A percentile compares a stretch with the other conserved stretches of the same genome.
These are phyloP conservation scores for Brenthis ino DNA, from an alignment of 2,888 invertebrate species.

Conservation along the genomic window DNA sequence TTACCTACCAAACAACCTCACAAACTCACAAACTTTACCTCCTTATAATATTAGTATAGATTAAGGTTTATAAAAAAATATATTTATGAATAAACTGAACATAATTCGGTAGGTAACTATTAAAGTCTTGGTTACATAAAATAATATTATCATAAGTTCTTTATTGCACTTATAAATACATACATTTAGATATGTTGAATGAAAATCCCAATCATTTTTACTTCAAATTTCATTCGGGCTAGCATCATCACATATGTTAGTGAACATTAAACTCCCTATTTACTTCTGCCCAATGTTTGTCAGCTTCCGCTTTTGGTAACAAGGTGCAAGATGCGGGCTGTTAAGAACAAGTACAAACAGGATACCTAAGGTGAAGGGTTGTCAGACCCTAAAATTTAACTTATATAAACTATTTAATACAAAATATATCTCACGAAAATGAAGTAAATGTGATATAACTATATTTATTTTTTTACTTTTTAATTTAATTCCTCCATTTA, in stretches of 20 bases:
- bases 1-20: too few relatives aligned
- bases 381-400: conserved; percentile 5
- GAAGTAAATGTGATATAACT: too few relatives aligned
- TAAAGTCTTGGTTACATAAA: too few relatives aligned
- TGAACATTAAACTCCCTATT: conserved; percentile 25
- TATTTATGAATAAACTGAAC: too few relatives aligned
- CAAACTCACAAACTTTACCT: too few relatives aligned
- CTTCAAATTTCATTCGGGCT: neutral
- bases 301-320: conserved; percentile 37
- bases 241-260: conserved; percentile 20
- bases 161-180: neutral
- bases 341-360: conserved; percentile 34
- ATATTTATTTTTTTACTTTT: neutral
- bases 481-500: neutral
- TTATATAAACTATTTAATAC: neutral
- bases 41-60: too few relatives aligned
- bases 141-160: too few relatives aligned
- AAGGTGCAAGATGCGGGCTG: conserved; percentile 38
- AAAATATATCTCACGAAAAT: neutral
- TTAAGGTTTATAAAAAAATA: too few relatives aligned
- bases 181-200: neutral
- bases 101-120: too few relatives aligned
- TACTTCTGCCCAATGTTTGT: conserved; percentile 34
- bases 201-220: neutral
- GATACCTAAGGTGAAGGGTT: conserved; percentile 16